A percentile compares a stretch with the other conserved stretches of the same genome.
Evolutionary conservation across 2,797 vertebrate species (phyloP).

Genomic region (Tinamus major): DNA sequence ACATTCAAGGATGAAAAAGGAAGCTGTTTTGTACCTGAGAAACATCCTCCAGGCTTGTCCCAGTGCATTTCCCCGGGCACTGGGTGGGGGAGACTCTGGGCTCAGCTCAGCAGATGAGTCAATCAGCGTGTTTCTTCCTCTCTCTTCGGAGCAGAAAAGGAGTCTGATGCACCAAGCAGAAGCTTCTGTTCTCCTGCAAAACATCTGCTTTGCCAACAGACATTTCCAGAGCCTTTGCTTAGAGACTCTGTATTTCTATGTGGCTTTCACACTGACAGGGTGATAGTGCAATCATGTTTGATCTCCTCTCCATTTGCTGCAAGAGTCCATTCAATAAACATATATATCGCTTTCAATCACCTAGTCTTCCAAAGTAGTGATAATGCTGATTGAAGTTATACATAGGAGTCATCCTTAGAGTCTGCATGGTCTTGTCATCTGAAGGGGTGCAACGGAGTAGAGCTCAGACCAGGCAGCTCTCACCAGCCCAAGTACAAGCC

Average conservation of each 20-base stretch:
- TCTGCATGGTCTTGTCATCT: fast-evolving
- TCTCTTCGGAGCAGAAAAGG: neutral
- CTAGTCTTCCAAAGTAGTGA: neutral
- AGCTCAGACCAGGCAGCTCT: neutral
- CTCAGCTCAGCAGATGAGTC: neutral
- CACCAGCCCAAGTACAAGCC: fast-evolving
- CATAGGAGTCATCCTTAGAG: neutral
- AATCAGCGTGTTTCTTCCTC: neutral
- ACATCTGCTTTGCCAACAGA: neutral
- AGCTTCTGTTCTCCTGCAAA: neutral
- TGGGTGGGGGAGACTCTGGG: too few relatives aligned
- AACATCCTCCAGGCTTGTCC: neutral
- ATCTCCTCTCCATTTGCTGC: neutral
- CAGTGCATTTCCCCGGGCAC: neutral
- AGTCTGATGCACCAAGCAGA: neutral
- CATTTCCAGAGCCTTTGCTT: neutral
- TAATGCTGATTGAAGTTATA: neutral
- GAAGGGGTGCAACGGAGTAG: fast-evolving
- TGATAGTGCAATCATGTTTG: neutral
- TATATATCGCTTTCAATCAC: neutral
- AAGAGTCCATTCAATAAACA: neutral
- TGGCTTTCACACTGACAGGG: neutral
- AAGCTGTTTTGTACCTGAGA: neutral
- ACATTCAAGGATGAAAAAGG: neutral
- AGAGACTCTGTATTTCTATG: neutral